These are phyloP conservation scores for Syngnathus rostellatus DNA, from an alignment of 2,797 vertebrate genomes.

Conservation along the genomic window DNA sequence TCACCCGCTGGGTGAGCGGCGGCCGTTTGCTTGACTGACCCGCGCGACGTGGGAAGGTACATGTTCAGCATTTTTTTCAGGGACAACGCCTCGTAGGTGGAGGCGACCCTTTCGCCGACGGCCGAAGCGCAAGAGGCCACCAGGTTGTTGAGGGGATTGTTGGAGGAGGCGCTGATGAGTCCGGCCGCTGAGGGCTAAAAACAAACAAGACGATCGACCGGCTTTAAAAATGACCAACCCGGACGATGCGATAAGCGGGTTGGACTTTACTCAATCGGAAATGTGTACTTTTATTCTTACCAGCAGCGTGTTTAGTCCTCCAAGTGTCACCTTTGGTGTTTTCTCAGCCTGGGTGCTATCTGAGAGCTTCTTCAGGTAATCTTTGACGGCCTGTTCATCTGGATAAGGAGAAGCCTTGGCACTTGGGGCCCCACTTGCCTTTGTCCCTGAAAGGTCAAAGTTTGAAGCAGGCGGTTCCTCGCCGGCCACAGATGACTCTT, in stretches of 20 bases:
- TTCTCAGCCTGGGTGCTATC: conserved; percentile 63
- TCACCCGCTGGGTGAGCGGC: conserved; percentile 29
- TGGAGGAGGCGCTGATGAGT: conserved; percentile 59
- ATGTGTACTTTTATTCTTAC: conserved; percentile 44
- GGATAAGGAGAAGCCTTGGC: conserved; percentile 60
- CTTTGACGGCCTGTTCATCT: conserved; percentile 74
- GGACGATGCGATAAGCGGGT: neutral
- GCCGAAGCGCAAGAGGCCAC: conserved; percentile 90
- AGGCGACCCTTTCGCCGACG: conserved; percentile 85
- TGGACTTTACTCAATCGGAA: neutral
- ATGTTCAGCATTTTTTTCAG: conserved; percentile 92
- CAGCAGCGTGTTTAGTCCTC: conserved; percentile 57
- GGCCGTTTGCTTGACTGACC: conserved; percentile 11
- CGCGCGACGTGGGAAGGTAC: conserved; percentile 66
- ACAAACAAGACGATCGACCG: too few species aligned
- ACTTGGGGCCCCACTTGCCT: neutral
- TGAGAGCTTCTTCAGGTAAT: conserved; percentile 70
- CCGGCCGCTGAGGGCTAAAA: conserved; percentile 36
- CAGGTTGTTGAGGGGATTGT: conserved; percentile 84
- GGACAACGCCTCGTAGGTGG: conserved; percentile 89
- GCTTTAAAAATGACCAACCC: neutral
- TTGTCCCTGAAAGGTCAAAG: neutral
- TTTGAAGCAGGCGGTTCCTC: conserved; percentile 26
- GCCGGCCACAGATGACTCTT: conserved; percentile 11
- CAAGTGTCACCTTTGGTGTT: conserved; percentile 33